A percentile compares a stretch with the other conserved stretches of the same genome.
phyloP scores from a whole-genome alignment of 2,888 invertebrate genomes.

The Spisula solida region DNA sequence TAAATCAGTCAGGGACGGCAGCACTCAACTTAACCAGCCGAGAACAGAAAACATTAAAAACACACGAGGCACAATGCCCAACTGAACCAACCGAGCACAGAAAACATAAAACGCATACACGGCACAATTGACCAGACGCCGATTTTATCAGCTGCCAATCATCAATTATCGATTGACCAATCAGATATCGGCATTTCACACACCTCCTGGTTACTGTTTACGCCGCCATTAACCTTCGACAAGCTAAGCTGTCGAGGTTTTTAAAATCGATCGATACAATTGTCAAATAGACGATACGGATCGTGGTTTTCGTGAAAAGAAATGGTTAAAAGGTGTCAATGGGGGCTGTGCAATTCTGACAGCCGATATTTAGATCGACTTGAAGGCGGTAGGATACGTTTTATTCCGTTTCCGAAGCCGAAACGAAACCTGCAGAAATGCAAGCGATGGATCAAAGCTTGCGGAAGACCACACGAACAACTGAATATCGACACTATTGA shows the following conservation, averaged over 20 bases:
- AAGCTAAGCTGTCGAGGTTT: neutral
- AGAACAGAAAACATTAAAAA: no score
- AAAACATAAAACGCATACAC: no score
- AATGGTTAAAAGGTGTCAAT: slow-evolving; percentile 60
- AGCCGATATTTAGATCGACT: slow-evolving; percentile 59
- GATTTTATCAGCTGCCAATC: neutral
- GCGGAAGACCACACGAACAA: slow-evolving; percentile 60
- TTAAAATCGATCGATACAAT: no score
- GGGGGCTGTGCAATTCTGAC: slow-evolving; percentile 56
- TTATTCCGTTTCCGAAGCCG: slow-evolving; percentile 64
- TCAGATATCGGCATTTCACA: neutral
- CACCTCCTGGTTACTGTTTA: neutral
- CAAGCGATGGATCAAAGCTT: slow-evolving; percentile 61
- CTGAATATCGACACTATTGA: slow-evolving; percentile 53
- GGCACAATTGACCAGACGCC: neutral
- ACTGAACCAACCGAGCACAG: no score
- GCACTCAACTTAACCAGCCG: no score
- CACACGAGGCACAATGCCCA: no score
- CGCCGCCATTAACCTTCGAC: neutral
- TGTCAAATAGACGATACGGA: neutral
- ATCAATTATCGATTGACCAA: neutral
- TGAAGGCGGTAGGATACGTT: slow-evolving; percentile 38
- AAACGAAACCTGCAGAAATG: slow-evolving; percentile 54
- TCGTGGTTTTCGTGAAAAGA: neutral
- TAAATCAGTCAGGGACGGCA: no score